phyloP scores from a whole-genome alignment of 2,888 invertebrate species.

The Acrocyrtus sp. region DNA sequence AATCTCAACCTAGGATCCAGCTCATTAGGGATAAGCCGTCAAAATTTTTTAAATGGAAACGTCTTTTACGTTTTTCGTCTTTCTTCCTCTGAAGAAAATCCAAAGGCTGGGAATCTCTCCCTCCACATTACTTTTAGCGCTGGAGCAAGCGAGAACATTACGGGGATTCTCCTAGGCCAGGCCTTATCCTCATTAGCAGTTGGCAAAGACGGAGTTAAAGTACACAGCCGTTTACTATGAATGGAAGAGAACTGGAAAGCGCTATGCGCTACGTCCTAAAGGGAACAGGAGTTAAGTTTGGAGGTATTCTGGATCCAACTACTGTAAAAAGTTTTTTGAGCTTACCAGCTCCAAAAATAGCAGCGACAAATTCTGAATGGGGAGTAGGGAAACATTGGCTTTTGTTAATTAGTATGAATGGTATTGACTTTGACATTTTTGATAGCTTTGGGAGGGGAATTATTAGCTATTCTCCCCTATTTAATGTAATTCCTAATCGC shows the following conservation, averaged over 20 bases:
- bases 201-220: not conserved
- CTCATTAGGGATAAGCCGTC: not conserved
- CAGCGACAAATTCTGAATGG: not conserved
- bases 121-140: not conserved
- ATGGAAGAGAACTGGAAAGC: constrained; percentile 1
- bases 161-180: not conserved
- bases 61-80: not conserved
- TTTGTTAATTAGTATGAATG: not conserved
- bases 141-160: not conserved
- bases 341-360: not conserved
- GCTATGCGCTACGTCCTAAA: not conserved
- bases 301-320: not conserved
- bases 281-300: not conserved
- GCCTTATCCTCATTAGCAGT: not conserved
- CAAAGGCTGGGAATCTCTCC: not conserved
- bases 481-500: not conserved
- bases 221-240: constrained; percentile 8
- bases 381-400: constrained; percentile 2
- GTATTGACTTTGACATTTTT: constrained; percentile 8
- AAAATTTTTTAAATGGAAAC: constrained; percentile 6
- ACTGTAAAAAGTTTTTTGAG: not conserved
- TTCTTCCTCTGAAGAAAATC: not conserved
- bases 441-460: not conserved
- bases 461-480: not conserved
- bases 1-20: not conserved